Percentiles rank a stretch among this genome's conserved stretches.
phyloP scores from a whole-genome alignment of 2,888 invertebrate genomes.

The Drosophila ustulata region DNA sequence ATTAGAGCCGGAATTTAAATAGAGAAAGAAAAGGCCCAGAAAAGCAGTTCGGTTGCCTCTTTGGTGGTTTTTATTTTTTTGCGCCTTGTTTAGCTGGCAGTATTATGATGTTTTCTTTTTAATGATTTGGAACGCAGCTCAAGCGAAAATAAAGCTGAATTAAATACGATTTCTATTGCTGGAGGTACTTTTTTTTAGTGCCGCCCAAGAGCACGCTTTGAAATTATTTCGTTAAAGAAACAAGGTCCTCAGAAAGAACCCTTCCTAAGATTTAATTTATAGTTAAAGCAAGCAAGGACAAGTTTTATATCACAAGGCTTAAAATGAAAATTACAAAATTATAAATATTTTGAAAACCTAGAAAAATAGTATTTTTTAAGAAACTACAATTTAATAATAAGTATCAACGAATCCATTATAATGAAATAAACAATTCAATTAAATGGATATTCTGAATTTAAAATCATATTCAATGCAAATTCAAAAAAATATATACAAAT shows the following conservation, averaged over 20 bases:
- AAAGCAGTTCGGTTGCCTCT: conserved; percentile 12
- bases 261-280: background rate
- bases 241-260: background rate
- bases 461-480: too few relatives aligned
- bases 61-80: conserved; percentile 11
- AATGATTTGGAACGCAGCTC: conserved; percentile 60
- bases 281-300: too few relatives aligned
- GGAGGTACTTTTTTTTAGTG: background rate
- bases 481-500: too few relatives aligned
- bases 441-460: too few relatives aligned
- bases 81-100: conserved; percentile 51
- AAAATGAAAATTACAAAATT: too few relatives aligned
- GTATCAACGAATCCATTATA: too few relatives aligned
- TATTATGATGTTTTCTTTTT: conserved; percentile 47
- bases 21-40: conserved; percentile 36
- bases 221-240: background rate
- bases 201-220: conserved; percentile 8
- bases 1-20: conserved; percentile 75
- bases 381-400: too few relatives aligned
- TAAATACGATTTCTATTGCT: conserved; percentile 1
- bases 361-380: too few relatives aligned
- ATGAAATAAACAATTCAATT: too few relatives aligned
- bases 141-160: conserved; percentile 24
- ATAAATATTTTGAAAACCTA: too few relatives aligned
- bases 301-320: too few relatives aligned